Evolutionary conservation across 2,797 vertebrate species (phyloP).

Genomic region (Siniperca undulata): DNA sequence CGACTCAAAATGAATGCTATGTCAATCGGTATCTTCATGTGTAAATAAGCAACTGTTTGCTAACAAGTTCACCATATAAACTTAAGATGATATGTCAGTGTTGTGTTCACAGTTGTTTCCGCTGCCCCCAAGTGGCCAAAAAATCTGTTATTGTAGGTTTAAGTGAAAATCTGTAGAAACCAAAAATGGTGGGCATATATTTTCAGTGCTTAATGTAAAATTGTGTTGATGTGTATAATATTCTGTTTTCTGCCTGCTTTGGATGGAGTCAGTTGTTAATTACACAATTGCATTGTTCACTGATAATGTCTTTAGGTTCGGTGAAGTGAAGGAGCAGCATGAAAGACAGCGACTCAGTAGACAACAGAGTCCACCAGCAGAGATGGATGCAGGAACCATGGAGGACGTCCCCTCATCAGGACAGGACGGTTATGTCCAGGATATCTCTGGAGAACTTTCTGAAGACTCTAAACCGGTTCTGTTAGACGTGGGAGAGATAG

Average conservation of each 20-base stretch:
- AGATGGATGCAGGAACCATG: slow-evolving; percentile 43
- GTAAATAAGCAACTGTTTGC: no score
- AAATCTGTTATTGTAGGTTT: neutral
- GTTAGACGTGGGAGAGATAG: slow-evolving; percentile 36
- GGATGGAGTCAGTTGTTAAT: neutral
- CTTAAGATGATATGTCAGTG: no score
- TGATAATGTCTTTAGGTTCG: slow-evolving; percentile 82
- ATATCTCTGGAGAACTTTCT: slow-evolving; percentile 2
- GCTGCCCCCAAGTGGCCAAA: no score
- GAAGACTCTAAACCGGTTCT: slow-evolving; percentile 32
- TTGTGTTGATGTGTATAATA: neutral
- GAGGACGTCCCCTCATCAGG: slow-evolving; percentile 42
- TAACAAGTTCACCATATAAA: no score
- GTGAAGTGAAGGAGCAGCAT: slow-evolving; percentile 85
- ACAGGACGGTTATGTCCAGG: slow-evolving; percentile 24
- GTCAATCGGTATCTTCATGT: no score
- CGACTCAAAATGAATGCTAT: no score
- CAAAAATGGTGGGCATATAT: no score
- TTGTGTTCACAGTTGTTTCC: no score
- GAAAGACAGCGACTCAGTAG: slow-evolving; percentile 74
- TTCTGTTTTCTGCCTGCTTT: neutral
- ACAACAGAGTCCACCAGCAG: slow-evolving; percentile 41
- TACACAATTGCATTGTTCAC: neutral
- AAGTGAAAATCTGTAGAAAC: neutral
- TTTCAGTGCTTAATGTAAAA: neutral